phyloP scores from a whole-genome alignment of 2,113 vertebrate species.

The Ptychochromis oligacanthus region DNA sequence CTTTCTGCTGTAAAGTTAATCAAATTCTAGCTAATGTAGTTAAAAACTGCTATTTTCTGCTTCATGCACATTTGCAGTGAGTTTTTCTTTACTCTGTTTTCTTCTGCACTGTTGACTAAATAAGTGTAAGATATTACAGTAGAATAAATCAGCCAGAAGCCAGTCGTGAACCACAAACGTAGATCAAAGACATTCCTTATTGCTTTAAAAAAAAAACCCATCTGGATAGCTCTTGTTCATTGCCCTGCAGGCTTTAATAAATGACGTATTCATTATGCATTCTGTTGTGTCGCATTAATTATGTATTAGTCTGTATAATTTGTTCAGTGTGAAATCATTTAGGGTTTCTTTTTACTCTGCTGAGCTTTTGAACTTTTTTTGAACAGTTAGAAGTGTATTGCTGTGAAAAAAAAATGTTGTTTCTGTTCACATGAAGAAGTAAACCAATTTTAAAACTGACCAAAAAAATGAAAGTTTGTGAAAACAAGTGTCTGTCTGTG shows the following conservation, averaged over 20 bases:
- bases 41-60: not conserved
- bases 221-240: not conserved
- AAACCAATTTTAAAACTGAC: not conserved
- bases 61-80: not conserved
- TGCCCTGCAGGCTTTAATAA: not conserved
- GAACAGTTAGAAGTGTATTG: not conserved
- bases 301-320: not conserved
- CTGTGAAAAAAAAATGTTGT: not conserved
- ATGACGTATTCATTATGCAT: not conserved
- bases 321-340: not conserved
- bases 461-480: not conserved
- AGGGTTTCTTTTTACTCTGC: not conserved
- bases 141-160: conserved; percentile 1
- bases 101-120: not conserved
- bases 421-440: not conserved
- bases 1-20: not conserved
- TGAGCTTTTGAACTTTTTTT: not conserved
- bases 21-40: not conserved
- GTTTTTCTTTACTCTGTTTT: not conserved
- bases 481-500: not conserved
- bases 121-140: not conserved
- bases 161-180: not conserved
- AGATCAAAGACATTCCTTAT: conserved; percentile 9
- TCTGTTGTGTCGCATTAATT: conserved; percentile 9
- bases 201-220: not conserved